Conservation (phyloP, 2,113 vertebrate species). For the Cinclus cinclus region DNA sequence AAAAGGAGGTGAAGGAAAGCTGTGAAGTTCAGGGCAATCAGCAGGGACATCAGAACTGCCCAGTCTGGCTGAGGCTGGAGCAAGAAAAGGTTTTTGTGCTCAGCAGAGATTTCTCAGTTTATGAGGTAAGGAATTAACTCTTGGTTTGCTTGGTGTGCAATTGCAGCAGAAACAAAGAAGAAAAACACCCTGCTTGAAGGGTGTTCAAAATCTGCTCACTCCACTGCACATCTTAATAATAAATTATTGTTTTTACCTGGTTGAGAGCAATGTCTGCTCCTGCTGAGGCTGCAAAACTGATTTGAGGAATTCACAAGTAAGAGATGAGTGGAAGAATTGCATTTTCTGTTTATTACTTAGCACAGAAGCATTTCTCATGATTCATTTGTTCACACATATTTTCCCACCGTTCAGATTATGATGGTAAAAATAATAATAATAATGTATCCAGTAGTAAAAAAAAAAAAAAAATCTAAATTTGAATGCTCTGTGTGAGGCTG, state of each 20-base stretch:
- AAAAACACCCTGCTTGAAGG: not conserved
- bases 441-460: not conserved
- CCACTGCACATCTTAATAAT: too few relatives aligned
- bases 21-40: not conserved
- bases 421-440: too few relatives aligned
- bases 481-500: not conserved
- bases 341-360: not conserved
- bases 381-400: accelerated
- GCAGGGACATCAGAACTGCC: constrained; percentile 7
- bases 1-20: not conserved
- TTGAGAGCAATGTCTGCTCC: not conserved
- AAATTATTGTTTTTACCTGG: not conserved
- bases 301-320: not conserved
- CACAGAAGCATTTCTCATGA: not conserved
- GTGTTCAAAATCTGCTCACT: not conserved
- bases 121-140: constrained; percentile 3
- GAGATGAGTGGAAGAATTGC: not conserved
- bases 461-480: not conserved
- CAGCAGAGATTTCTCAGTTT: not conserved
- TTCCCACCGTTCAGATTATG: not conserved
- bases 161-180: not conserved
- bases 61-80: constrained; percentile 24
- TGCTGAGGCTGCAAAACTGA: not conserved
- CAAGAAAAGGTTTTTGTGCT: not conserved
- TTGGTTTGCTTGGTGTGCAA: not conserved